Conservation (phyloP, 1,140 invertebrate species). For the Pararge aegeria region DNA sequence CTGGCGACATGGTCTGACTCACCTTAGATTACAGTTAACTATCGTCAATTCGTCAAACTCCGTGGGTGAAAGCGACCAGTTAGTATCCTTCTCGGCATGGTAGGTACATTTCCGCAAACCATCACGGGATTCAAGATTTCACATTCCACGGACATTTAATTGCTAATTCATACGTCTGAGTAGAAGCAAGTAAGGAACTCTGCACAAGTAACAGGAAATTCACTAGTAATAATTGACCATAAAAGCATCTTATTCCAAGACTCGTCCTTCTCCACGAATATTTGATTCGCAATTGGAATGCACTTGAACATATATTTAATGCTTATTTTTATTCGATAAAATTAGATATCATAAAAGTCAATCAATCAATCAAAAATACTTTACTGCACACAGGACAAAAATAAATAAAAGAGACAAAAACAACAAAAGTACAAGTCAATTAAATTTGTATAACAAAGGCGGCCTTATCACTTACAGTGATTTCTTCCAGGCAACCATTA, state of each 20-base stretch:
- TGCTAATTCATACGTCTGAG: slow-evolving; percentile 9
- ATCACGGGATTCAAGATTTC: slow-evolving; percentile 29
- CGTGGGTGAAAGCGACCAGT: slow-evolving; percentile 33
- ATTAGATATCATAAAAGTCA: too few relatives aligned
- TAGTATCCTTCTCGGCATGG: slow-evolving; percentile 19
- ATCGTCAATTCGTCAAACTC: slow-evolving; percentile 15
- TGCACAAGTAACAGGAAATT: slow-evolving; percentile 11
- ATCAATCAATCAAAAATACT: too few relatives aligned
- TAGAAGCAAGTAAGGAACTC: slow-evolving; percentile 13
- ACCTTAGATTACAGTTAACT: slow-evolving; percentile 1
- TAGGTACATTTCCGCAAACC: slow-evolving; percentile 22
- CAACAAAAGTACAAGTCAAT: too few relatives aligned
- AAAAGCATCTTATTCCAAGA: slow-evolving; percentile 4
- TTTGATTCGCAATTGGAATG: neutral
- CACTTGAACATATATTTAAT: neutral
- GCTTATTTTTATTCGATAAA: neutral
- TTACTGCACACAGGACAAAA: too few relatives aligned
- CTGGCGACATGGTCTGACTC: slow-evolving; percentile 19
- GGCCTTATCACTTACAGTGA: too few relatives aligned
- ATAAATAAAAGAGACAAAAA: too few relatives aligned
- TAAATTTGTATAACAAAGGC: too few relatives aligned
- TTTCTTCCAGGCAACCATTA: too few relatives aligned
- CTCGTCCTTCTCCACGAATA: slow-evolving; percentile 3
- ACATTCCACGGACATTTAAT: slow-evolving; percentile 28
- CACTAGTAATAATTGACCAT: neutral